Base-by-base conservation (phyloP, 2,113 vertebrate genomes). In the Phyllostomus discolor region DNA sequence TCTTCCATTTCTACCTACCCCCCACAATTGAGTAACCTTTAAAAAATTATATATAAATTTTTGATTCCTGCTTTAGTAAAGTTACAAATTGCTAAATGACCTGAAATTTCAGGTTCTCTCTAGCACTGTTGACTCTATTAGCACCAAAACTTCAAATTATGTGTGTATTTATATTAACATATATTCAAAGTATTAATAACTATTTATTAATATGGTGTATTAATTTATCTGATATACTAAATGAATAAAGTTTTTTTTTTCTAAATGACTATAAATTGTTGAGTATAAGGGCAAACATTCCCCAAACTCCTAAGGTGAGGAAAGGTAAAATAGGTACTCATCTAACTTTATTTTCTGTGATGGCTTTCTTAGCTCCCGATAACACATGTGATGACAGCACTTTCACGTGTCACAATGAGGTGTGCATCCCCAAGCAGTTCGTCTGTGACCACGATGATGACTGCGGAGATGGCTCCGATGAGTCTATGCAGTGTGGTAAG, bases 401-500 rank as follows among this genome's bases (percentile, higher is more conserved):
- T 84, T 99, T 99, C 98, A 98, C 97, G 98, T 99, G 99, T 98
- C 99, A 20, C 85, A 99, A 99, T 98, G 99, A 99, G 97, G 98
- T 99, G 7, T 99, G 99, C 98, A 99, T 99, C 98, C 99, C 99
- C 66, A 99, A 99, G 73, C 98, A 99, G 35, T 99, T 99, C 92
- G 99, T 99, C 9, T 99, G 99, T 90, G 99, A 99, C 97, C 99
- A 99, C 26, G 99, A 99, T 82, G 99, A 99, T 4, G 99, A 99
- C 98, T 99, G 99, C 86, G 99, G 99, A 54, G 99, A 99, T 88
- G 99, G 99, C 72, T 99, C 99, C 4, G 99, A 99, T 98, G 99
- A 99, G 98, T 99, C 99, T 11, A 95, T 98, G 62, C 99, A 99
- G 98, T 99, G 99, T 98, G 99, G 99, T 98, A 98, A 99, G 99